Evolutionary conservation across 2,888 invertebrate species (phyloP).

Genomic region (Epistrophella euchroma): DNA sequence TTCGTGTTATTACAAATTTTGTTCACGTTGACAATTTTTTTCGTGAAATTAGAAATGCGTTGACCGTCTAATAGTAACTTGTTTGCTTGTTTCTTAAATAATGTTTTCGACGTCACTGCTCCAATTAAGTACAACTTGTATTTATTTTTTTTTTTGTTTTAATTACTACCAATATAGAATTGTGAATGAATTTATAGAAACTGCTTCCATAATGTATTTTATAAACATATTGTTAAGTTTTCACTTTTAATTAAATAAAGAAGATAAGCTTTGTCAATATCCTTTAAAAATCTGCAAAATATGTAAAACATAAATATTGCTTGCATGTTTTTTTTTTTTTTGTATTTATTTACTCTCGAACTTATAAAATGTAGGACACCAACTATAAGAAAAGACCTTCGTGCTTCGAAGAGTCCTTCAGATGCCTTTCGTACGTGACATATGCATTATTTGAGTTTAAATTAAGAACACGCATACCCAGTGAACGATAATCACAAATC

Average conservation of each 20-base stretch:
- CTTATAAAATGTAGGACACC: conserved; percentile 46
- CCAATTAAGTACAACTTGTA: too few species aligned
- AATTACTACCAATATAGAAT: too few species aligned
- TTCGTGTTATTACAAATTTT: too few species aligned
- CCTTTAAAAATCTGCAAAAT: neutral
- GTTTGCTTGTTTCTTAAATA: too few species aligned
- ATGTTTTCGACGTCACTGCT: too few species aligned
- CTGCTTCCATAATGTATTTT: neutral
- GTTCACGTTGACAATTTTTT: too few species aligned
- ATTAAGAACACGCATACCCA: conserved; percentile 33
- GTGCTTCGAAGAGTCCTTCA: conserved; percentile 30
- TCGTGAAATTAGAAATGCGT: too few species aligned
- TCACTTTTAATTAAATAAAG: neutral
- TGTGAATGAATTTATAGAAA: too few species aligned
- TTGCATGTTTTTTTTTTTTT: neutral
- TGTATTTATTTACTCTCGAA: conserved; percentile 30
- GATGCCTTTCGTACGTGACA: conserved; percentile 41
- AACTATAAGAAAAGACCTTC: conserved; percentile 29
- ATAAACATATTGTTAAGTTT: neutral
- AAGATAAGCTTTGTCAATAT: neutral
- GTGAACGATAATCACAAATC: conserved; percentile 5
- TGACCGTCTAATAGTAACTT: too few species aligned
- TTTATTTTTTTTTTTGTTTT: too few species aligned
- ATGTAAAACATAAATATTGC: neutral
- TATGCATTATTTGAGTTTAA: conserved; percentile 30